phyloP scores from a whole-genome alignment of 2,113 vertebrate species.

The Athene cunicularia region DNA sequence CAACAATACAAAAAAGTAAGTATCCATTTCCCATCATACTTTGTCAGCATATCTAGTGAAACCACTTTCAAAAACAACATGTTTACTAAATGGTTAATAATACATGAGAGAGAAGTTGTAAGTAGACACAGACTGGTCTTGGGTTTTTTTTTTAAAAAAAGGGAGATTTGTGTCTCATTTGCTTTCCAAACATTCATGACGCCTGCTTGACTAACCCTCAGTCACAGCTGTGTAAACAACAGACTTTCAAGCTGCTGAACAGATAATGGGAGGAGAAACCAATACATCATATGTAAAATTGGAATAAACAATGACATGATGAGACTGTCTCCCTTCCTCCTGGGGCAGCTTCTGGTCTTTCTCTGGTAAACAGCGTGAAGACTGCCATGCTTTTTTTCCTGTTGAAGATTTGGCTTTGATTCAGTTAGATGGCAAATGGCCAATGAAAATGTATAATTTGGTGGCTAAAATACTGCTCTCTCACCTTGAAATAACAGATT shows the following conservation, averaged over 20 bases:
- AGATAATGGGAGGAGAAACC: slow-evolving; percentile 59
- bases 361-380: neutral
- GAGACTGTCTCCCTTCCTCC: slow-evolving; percentile 28
- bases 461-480: neutral
- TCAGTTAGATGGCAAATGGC: neutral
- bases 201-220: slow-evolving; percentile 47
- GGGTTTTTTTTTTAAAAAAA: neutral
- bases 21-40: neutral
- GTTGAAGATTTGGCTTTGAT: neutral
- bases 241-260: slow-evolving; percentile 32
- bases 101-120: neutral
- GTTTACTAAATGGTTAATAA: slow-evolving; percentile 42
- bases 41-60: neutral
- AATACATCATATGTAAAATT: slow-evolving; percentile 33
- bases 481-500: slow-evolving; percentile 12
- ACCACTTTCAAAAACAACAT: neutral
- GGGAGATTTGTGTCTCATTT: slow-evolving; percentile 54
- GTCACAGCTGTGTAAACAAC: slow-evolving; percentile 77
- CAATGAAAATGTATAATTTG: slow-evolving; percentile 42
- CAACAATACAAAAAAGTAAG: neutral
- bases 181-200: slow-evolving; percentile 59
- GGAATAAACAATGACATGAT: slow-evolving; percentile 38
- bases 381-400: neutral
- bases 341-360: neutral
- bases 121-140: slow-evolving; percentile 23